Evolutionary conservation across 1,140 invertebrate genomes (phyloP).

Genomic region (Psilanteris sp.): DNA sequence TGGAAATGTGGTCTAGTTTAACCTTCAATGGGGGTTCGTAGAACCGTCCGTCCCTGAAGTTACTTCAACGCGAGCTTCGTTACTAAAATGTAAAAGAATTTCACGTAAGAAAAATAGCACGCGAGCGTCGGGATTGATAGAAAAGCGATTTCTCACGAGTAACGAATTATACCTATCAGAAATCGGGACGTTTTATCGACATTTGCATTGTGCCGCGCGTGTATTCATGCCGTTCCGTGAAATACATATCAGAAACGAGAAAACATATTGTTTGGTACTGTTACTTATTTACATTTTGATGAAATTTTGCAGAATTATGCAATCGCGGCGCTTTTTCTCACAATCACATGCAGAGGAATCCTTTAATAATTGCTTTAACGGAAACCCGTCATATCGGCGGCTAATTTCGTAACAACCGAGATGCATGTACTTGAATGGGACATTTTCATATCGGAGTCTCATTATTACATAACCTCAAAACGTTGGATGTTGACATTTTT

Average conservation of each 20-base stretch:
- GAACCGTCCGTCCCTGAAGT: too few relatives aligned
- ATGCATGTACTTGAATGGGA: not conserved
- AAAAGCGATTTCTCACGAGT: slow-evolving; percentile 54
- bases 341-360: slow-evolving; percentile 13
- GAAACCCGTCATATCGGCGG: slow-evolving; percentile 35
- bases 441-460: too few relatives aligned
- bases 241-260: slow-evolving; percentile 54
- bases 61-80: slow-evolving; percentile 12
- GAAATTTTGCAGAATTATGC: slow-evolving; percentile 45
- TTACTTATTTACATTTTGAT: slow-evolving; percentile 57
- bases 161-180: slow-evolving; percentile 55
- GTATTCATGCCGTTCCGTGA: slow-evolving; percentile 22
- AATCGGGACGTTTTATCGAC: slow-evolving; percentile 56
- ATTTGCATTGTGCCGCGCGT: slow-evolving; percentile 49
- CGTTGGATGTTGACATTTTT: too few relatives aligned
- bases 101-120: slow-evolving; percentile 52
- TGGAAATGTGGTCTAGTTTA: too few relatives aligned
- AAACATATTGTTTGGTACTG: slow-evolving; percentile 50
- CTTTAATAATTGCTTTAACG: slow-evolving; percentile 31
- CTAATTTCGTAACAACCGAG: slow-evolving; percentile 18
- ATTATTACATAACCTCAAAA: slow-evolving; percentile 10
- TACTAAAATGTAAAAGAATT: slow-evolving; percentile 27
- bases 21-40: too few relatives aligned
- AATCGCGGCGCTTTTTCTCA: slow-evolving; percentile 30
- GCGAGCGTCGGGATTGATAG: slow-evolving; percentile 35